These are phyloP conservation scores for Drosophila teissieri DNA, from an alignment of 1,140 invertebrate genomes.

Conservation along the genomic window DNA sequence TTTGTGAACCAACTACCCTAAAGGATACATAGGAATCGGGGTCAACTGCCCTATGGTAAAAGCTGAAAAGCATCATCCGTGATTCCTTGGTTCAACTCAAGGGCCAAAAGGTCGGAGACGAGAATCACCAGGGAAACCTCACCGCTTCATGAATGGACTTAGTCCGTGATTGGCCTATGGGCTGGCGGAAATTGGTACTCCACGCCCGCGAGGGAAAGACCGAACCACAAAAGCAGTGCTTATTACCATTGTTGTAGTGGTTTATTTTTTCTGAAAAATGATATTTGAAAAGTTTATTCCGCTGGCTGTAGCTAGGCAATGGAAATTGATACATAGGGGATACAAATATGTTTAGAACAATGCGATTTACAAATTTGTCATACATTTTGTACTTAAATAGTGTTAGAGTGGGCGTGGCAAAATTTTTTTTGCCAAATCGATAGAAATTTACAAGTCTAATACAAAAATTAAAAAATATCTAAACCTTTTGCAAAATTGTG, in stretches of 20 bases:
- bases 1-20: constrained; percentile 32
- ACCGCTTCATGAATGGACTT: neutral
- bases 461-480: no score
- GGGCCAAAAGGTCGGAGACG: constrained; percentile 38
- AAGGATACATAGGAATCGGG: constrained; percentile 8
- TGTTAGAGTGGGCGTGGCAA: no score
- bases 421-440: no score
- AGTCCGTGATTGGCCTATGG: constrained; percentile 31
- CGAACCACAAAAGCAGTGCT: constrained; percentile 48
- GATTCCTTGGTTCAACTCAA: constrained; percentile 73
- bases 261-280: constrained; percentile 55
- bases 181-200: constrained; percentile 74
- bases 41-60: no score
- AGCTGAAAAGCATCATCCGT: constrained; percentile 21
- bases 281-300: constrained; percentile 80
- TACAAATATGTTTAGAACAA: no score
- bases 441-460: no score
- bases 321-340: constrained; percentile 53
- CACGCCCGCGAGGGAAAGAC: constrained; percentile 52
- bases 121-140: constrained; percentile 11
- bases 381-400: no score
- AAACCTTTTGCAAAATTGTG: no score
- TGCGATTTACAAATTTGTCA: no score
- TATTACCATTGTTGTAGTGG: constrained; percentile 27
- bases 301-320: constrained; percentile 64